These are phyloP conservation scores for Drosophila pallidifrons DNA, from an alignment of 1,140 invertebrate species.

Conservation along the genomic window DNA sequence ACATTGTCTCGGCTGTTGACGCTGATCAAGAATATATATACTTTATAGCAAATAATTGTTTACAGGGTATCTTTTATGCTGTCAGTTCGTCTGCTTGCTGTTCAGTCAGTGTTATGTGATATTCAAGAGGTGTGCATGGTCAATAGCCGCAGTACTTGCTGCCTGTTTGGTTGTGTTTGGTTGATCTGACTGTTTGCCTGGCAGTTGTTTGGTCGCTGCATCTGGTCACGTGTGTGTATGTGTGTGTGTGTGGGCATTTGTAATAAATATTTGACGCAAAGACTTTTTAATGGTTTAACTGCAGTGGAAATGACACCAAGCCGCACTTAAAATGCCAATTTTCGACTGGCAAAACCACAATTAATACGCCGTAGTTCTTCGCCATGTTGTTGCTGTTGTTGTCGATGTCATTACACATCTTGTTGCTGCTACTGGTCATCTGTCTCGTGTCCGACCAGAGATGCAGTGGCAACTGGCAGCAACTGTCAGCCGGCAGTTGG, in stretches of 20 bases:
- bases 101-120: not conserved
- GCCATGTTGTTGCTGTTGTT: not conserved
- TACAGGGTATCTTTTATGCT: not conserved
- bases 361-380: constrained; percentile 65
- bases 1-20: no score
- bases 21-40: no score
- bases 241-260: constrained; percentile 47
- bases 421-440: constrained; percentile 4
- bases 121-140: constrained; percentile 7
- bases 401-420: constrained; percentile 3
- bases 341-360: constrained; percentile 79
- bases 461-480: constrained; percentile 17
- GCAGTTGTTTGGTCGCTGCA: not conserved
- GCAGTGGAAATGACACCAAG: constrained; percentile 73
- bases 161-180: constrained; percentile 16
- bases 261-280: constrained; percentile 77
- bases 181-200: not conserved
- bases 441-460: constrained; percentile 4
- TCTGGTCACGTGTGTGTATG: not conserved
- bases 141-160: constrained; percentile 42
- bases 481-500: constrained; percentile 8
- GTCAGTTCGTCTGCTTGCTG: not conserved
- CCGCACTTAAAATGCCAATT: constrained; percentile 83
- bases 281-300: constrained; percentile 72
- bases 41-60: not conserved